A percentile compares a stretch with the other conserved stretches of the same genome.
phyloP scores from a whole-genome alignment of 2,113 vertebrate species.

The Microtus richardsoni region DNA sequence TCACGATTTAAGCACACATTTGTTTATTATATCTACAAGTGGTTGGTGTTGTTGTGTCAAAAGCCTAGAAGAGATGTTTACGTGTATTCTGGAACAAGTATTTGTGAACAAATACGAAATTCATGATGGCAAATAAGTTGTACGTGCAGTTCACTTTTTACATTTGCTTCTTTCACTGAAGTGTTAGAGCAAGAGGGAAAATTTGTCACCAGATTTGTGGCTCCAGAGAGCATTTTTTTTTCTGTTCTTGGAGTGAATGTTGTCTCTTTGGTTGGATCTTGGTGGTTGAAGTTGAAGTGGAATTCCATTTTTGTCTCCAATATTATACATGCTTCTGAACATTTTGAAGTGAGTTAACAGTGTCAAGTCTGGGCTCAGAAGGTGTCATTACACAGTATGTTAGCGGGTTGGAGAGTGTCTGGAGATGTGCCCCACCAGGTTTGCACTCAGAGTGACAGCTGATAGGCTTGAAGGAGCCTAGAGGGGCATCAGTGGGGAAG shows the following conservation, averaged over 20 bases:
- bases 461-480: background rate
- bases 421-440: background rate
- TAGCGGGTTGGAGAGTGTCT: background rate
- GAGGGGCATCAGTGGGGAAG: background rate
- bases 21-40: background rate
- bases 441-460: background rate
- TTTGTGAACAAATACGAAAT: background rate
- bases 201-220: background rate
- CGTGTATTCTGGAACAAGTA: background rate
- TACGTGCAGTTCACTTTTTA: background rate
- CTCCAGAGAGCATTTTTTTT: constrained; percentile 22
- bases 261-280: background rate
- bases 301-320: background rate
- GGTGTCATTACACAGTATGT: background rate
- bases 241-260: background rate
- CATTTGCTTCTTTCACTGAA: background rate
- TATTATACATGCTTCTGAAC: background rate
- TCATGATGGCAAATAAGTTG: background rate
- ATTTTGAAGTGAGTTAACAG: background rate
- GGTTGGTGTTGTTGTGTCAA: background rate
- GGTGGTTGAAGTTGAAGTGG: background rate
- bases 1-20: background rate
- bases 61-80: background rate
- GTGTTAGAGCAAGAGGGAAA: background rate
- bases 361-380: background rate